Evolutionary conservation across 1,140 invertebrate species (phyloP), one percentile per base, ranked within the genome.

Genomic region (Maconellicoccus hirsutus): DNA sequence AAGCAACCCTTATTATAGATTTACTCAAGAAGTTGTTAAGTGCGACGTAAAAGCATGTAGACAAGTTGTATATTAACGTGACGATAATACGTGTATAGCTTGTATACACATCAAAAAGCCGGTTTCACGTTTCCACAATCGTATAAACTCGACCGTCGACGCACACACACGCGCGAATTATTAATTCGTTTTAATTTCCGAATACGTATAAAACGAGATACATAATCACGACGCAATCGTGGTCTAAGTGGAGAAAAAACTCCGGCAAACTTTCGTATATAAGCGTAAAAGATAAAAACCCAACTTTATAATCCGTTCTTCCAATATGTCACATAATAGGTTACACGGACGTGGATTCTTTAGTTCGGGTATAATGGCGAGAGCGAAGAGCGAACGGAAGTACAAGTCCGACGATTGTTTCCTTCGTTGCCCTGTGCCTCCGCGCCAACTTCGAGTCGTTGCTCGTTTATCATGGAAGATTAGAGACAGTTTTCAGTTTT

Each of bases 401-500:
- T 52, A 52, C 42, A 52, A 52, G 42, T 52, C 42, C 42, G 42
- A 52, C 42, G 42, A 52, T 52, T 52, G 42, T 52, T 52, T 52
- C 42, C 42, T 52, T 52, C 42, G 42, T 52, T 52, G n/a, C 42
- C 42, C 42, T 52, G 42, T 52, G 42, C 42, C 29, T 3, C 42
- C 42, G 42, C 42, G 42, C 42, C 42, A 52, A 52, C 42, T 52
- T 19, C 42, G 42, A 52, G 42, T 52, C 42, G 42, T 52, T 52
- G 42, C 42, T 52, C 42, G 42, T 52, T 52, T 52, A 52, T 52
- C 42, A 52, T 52, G 42, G 42, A 52, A 52, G 42, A 52, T 52
- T 52, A 52, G 42, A 52, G 42, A 52, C 42, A 52, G 42, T 52
- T 52, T 52, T 52, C 42, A 52, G 42, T 52, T 52, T 52, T 52